phyloP scores from a whole-genome alignment of 2,113 vertebrate genomes.

The Hypocryptadius cinnamomeus region DNA sequence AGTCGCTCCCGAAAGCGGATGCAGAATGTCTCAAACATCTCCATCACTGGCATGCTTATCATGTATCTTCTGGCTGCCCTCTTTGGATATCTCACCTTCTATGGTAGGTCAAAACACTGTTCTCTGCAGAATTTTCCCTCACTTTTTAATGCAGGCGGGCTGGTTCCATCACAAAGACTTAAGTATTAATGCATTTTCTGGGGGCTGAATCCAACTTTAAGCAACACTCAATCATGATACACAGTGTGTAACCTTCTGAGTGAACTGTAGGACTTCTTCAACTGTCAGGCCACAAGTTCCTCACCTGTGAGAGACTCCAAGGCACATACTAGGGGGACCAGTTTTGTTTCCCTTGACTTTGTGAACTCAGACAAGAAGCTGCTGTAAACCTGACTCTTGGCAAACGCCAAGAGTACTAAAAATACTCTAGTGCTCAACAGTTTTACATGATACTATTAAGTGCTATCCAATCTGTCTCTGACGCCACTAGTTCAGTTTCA shows the following conservation, averaged over 20 bases:
- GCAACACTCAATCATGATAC: not conserved
- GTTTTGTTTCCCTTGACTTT: not conserved
- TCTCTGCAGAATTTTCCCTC: not conserved
- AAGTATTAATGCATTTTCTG: not conserved
- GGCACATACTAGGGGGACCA: not conserved
- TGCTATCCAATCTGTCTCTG: not conserved
- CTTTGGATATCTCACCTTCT: slow-evolving; percentile 96
- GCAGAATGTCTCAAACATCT: slow-evolving; percentile 92
- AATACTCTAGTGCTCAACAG: not conserved
- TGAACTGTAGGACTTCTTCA: not conserved
- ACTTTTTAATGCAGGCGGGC: not conserved
- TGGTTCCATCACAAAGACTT: not conserved
- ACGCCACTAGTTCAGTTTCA: not conserved
- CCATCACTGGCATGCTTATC: slow-evolving; percentile 89
- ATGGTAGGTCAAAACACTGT: slow-evolving; percentile 70
- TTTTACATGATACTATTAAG: not conserved
- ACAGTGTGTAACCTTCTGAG: not conserved
- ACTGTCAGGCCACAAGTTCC: not conserved
- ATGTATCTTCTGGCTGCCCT: slow-evolving; percentile 95
- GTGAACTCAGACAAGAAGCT: not conserved
- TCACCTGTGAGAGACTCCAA: not conserved
- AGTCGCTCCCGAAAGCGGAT: slow-evolving; percentile 87
- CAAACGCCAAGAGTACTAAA: slow-evolving; percentile 2
- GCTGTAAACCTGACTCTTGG: not conserved
- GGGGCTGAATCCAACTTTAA: not conserved